phyloP scores from a whole-genome alignment of 2,113 vertebrate species.

The Labeo rohita region DNA sequence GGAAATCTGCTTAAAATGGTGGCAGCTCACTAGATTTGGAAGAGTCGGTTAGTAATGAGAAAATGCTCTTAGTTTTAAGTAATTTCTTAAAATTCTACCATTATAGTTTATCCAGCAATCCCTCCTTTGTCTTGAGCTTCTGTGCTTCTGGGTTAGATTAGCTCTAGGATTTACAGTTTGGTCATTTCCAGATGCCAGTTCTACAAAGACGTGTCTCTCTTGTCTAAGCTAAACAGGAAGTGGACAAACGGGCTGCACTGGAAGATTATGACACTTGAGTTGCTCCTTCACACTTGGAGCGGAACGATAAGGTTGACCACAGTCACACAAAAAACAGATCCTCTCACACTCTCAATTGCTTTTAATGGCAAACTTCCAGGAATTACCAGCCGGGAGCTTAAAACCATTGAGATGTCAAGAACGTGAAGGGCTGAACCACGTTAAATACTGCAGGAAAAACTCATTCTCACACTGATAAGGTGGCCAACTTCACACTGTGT shows the following conservation, averaged over 20 bases:
- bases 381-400: slow-evolving; percentile 26
- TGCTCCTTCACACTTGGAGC: slow-evolving; percentile 43
- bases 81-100: not conserved
- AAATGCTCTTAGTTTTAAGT: not conserved
- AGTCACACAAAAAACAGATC: slow-evolving; percentile 32
- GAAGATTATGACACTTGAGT: slow-evolving; percentile 35
- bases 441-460: slow-evolving; percentile 38
- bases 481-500: not conserved
- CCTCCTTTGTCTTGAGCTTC: not conserved
- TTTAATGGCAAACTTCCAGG: slow-evolving; percentile 43
- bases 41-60: not conserved
- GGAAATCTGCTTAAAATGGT: not conserved
- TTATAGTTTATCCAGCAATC: not conserved
- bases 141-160: not conserved
- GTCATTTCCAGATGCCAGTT: not conserved
- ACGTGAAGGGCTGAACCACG: not conserved
- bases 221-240: slow-evolving; percentile 34
- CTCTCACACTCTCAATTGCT: slow-evolving; percentile 24
- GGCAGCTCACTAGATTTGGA: not conserved
- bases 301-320: slow-evolving; percentile 48
- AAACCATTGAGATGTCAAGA: slow-evolving; percentile 45
- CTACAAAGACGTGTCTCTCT: not conserved
- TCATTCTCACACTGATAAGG: slow-evolving; percentile 39
- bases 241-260: slow-evolving; percentile 26
- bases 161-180: slow-evolving; percentile 27